Evolutionary conservation across 2,888 invertebrate species (phyloP), one percentile per base, ranked within the genome.

Genomic region (Apoderus coryli): DNA sequence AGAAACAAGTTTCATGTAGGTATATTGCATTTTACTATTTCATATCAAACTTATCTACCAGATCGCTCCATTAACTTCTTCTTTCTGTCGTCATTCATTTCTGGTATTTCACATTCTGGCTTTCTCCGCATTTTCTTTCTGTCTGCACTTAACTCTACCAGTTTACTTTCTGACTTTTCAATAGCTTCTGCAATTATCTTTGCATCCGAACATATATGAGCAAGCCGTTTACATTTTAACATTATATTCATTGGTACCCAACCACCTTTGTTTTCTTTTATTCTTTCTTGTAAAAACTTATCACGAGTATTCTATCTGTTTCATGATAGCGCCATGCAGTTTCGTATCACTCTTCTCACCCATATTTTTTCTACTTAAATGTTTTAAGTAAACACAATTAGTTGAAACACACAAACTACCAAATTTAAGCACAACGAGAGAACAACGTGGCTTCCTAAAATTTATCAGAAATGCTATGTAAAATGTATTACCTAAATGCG

Each of bases 281-380:
- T 71, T 59, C 90, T 79, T 37, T 84, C 82, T 44, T 76, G 72
- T n/a, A 98, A 63, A 54, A 95, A 98, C 57, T 84, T 90, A 55
- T 98, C 96, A 35, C 81, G 71, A 72, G 49, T 69, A 71, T 48
- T 72, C 71, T 4, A 77, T 61, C 57, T 78, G 80, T 4, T 68
- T 67, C 39, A 78, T 72, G 25, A 80, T 75, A n/a, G n/a, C n/a
- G n/a, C n/a, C n/a, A n/a, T n/a, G n/a, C n/a, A n/a, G n/a, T 32
- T 67, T 64, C 29, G 56, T 57, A 33, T 77, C 74, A 30, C 73
- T 43, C 35, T 56, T 53, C 29, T 36, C 47, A 25, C 51, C 50
- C 52, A 53, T n/a, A n/a, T 53, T 19, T 19, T 19, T 19, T 7
- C n/a, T n/a, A 19, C n/a, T 19, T 19, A 19, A 19, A n/a, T n/a